Evolutionary conservation across 2,113 vertebrate genomes (phyloP).

Genomic region (Tauraco erythrolophus): DNA sequence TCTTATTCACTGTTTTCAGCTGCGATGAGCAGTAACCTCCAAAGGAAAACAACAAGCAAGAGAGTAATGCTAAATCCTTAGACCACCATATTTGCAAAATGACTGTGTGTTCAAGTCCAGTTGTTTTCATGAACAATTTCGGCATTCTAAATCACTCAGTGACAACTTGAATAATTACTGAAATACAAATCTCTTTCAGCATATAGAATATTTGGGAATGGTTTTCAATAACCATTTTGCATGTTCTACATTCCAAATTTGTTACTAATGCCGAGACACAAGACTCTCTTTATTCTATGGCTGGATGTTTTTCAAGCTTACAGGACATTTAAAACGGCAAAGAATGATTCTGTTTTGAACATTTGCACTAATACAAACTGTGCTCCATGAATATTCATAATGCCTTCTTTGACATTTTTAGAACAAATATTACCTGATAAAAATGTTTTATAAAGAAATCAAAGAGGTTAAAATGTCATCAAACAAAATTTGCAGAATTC

Average conservation of each 20-base stretch:
- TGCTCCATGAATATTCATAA: not conserved
- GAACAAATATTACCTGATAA: not conserved
- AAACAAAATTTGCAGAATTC: not conserved
- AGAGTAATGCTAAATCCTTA: not conserved
- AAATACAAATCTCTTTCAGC: constrained; percentile 22
- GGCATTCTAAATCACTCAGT: constrained; percentile 10
- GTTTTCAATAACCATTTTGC: constrained; percentile 13
- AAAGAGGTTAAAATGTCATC: not conserved
- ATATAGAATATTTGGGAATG: not conserved
- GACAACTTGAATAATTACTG: constrained; percentile 20
- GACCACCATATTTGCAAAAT: not conserved
- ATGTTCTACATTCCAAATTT: constrained; percentile 15
- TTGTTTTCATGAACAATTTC: constrained; percentile 40
- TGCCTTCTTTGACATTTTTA: not conserved
- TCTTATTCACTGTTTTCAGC: constrained; percentile 18
- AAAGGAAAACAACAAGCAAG: not conserved
- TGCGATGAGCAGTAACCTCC: not conserved
- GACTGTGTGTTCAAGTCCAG: not conserved
- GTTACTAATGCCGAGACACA: not conserved
- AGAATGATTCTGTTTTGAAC: not conserved
- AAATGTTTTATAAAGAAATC: constrained; percentile 2
- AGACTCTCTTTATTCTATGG: not conserved
- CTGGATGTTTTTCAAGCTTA: constrained; percentile 37
- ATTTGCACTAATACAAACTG: not conserved
- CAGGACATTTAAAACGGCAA: not conserved